Evolutionary conservation across 2,888 invertebrate genomes (phyloP).

Genomic region (Dione juno): DNA sequence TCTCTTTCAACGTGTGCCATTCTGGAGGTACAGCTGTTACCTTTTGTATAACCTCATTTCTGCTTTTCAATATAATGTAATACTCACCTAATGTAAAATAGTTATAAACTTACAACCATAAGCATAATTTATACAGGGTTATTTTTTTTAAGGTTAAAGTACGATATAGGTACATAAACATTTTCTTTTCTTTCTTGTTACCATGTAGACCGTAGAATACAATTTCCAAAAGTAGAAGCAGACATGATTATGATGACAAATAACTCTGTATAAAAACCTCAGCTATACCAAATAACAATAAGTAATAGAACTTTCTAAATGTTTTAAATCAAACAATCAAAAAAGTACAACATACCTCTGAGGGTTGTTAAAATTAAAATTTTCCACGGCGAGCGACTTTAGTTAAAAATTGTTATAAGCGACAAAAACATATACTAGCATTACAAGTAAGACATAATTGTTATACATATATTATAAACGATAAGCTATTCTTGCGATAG

Average conservation of each 20-base stretch:
- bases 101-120: slow-evolving; percentile 72
- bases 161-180: slow-evolving; percentile 39
- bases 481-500: slow-evolving; percentile 35
- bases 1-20: slow-evolving; percentile 76
- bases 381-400: slow-evolving; percentile 26
- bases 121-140: slow-evolving; percentile 84
- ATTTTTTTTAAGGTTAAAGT: slow-evolving; percentile 68
- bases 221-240: slow-evolving; percentile 9
- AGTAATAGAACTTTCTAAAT: slow-evolving; percentile 41
- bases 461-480: slow-evolving; percentile 26
- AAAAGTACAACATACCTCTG: slow-evolving; percentile 38
- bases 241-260: slow-evolving; percentile 49
- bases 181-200: slow-evolving; percentile 36
- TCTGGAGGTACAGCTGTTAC: slow-evolving; percentile 74
- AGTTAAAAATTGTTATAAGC: slow-evolving; percentile 17
- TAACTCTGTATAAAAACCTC: slow-evolving; percentile 82
- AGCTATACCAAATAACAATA: slow-evolving; percentile 74
- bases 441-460: slow-evolving; percentile 26
- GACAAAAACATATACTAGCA: slow-evolving; percentile 22
- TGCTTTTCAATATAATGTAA: slow-evolving; percentile 77
- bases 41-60: slow-evolving; percentile 75
- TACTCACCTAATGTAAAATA: slow-evolving; percentile 78
- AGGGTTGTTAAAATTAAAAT: slow-evolving; percentile 31
- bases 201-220: slow-evolving; percentile 32
- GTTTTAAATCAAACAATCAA: slow-evolving; percentile 32